Evolutionary conservation across 2,888 invertebrate species (phyloP).

Genomic region (Andrena marginata): DNA sequence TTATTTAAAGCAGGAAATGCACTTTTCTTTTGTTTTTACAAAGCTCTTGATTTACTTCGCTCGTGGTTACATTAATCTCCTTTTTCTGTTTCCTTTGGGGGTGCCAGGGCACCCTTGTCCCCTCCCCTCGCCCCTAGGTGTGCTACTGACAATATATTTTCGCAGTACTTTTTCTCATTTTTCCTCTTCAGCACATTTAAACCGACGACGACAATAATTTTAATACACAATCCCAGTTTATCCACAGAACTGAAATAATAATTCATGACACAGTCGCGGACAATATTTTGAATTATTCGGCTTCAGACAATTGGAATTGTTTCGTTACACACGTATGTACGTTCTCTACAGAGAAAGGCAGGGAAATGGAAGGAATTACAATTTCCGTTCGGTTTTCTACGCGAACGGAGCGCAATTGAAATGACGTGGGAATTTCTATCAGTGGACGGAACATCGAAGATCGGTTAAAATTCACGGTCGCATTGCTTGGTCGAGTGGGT

Average conservation of each 20-base stretch:
- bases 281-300: background rate
- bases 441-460: background rate
- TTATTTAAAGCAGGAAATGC: no score
- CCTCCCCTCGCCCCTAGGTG: no score
- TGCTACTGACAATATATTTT: no score
- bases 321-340: no score
- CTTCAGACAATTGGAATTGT: no score
- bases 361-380: background rate
- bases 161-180: no score
- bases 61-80: no score
- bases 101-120: no score
- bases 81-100: no score
- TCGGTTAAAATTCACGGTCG: conserved; percentile 24
- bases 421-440: conserved; percentile 4
- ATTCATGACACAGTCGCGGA: background rate
- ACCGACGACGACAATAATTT: background rate
- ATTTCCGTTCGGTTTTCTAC: background rate
- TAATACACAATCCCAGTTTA: background rate
- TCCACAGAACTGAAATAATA: background rate
- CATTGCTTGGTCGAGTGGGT: background rate
- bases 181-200: no score
- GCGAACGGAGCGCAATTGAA: background rate
- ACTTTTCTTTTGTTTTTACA: no score
- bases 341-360: background rate
- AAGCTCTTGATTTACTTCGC: no score